Conservation (phyloP, 2,888 invertebrate genomes). For the Agrilus biguttatus region DNA sequence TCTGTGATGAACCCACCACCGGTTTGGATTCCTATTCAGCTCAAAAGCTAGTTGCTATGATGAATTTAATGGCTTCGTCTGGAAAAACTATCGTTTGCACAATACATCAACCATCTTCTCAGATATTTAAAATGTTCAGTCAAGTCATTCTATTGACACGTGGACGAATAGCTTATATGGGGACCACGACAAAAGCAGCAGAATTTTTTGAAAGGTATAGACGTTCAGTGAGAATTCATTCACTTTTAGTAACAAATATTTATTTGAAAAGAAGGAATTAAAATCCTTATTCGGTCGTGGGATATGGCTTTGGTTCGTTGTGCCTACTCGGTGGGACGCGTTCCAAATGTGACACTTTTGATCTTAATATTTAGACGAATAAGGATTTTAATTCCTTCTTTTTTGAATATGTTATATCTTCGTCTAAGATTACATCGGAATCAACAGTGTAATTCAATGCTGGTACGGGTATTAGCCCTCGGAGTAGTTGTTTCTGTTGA, state of each 20-base stretch:
- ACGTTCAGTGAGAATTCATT: background rate
- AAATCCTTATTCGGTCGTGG: no score
- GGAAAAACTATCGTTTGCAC: conserved; percentile 84
- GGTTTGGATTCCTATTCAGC: conserved; percentile 89
- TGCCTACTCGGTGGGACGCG: no score
- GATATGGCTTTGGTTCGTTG: no score
- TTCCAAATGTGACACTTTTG: no score
- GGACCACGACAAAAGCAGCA: conserved; percentile 48
- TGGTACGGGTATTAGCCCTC: no score
- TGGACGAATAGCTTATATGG: conserved; percentile 75
- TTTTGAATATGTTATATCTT: no score
- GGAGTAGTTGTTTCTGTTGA: no score
- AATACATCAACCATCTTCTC: conserved; percentile 88
- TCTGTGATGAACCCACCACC: conserved; percentile 94
- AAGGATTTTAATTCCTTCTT: no score
- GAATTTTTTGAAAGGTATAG: conserved; percentile 54
- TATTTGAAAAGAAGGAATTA: background rate
- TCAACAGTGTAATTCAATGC: no score
- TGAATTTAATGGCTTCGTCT: conserved; percentile 53
- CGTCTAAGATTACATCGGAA: no score
- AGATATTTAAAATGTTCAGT: conserved; percentile 73
- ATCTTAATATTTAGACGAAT: no score
- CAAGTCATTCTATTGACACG: conserved; percentile 67
- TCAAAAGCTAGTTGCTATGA: conserved; percentile 59
- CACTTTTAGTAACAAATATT: background rate